Percentiles rank a stretch among this genome's conserved stretches.
These are phyloP conservation scores for Limnephilus lunatus DNA, from an alignment of 2,888 invertebrate species.

Conservation along the genomic window DNA sequence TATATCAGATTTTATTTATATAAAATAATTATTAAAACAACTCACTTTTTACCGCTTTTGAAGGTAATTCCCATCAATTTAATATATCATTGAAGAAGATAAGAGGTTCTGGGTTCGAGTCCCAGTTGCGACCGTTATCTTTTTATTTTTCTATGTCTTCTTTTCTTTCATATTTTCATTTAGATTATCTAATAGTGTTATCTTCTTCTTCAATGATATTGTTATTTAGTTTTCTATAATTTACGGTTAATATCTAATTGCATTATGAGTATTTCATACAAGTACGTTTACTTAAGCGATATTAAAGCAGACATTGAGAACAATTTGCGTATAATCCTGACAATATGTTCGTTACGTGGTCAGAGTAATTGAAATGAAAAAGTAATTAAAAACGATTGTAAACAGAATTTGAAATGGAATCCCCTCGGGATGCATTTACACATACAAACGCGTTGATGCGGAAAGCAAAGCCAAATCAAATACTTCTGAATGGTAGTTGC, in stretches of 20 bases:
- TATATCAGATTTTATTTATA: no score
- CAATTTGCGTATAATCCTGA: background rate
- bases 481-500: slow-evolving; percentile 46
- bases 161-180: no score
- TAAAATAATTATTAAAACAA: no score
- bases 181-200: no score
- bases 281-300: background rate
- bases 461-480: slow-evolving; percentile 61
- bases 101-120: no score
- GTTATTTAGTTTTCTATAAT: no score
- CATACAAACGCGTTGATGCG: slow-evolving; percentile 45
- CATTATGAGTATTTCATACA: background rate
- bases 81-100: no score
- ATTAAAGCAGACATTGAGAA: background rate
- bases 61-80: no score
- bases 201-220: no score
- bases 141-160: no score
- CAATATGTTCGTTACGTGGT: background rate
- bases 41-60: no score
- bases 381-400: slow-evolving; percentile 7
- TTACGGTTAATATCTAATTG: background rate
- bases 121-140: no score
- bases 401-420: background rate
- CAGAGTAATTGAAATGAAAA: slow-evolving; percentile 10
- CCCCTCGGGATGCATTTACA: background rate